A percentile compares a stretch with the other conserved stretches of the same genome.
Evolutionary conservation across 2,888 invertebrate genomes (phyloP).

Genomic region (Heliconius charithonia): DNA sequence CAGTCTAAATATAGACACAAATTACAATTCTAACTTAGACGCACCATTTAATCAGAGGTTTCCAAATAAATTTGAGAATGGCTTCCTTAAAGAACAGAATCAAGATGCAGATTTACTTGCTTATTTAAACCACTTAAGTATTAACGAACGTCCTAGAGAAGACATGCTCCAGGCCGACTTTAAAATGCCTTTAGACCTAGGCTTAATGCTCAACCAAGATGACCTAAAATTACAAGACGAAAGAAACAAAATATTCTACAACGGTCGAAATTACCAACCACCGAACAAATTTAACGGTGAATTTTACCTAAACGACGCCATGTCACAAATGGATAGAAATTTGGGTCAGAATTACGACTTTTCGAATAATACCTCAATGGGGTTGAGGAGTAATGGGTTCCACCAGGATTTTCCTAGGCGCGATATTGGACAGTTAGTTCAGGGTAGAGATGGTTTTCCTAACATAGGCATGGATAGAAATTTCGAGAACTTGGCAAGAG

Average conservation of each 20-base stretch:
- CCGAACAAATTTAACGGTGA: constrained; percentile 68
- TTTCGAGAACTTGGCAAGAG: constrained; percentile 63
- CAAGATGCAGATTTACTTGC: constrained; percentile 70
- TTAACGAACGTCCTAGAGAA: constrained; percentile 65
- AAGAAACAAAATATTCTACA: constrained; percentile 68
- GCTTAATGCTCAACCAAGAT: constrained; percentile 65
- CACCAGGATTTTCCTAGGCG: constrained; percentile 67
- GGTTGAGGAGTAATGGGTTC: constrained; percentile 72
- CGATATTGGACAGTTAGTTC: constrained; percentile 65
- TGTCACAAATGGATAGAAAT: constrained; percentile 65
- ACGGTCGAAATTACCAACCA: constrained; percentile 65
- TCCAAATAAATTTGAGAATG: constrained; percentile 64
- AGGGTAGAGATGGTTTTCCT: constrained; percentile 60
- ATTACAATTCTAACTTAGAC: constrained; percentile 66
- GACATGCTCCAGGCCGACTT: constrained; percentile 65
- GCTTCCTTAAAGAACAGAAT: constrained; percentile 62
- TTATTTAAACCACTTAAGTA: constrained; percentile 70
- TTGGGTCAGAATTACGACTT: constrained; percentile 71
- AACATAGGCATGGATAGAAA: constrained; percentile 63
- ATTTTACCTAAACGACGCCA: constrained; percentile 66
- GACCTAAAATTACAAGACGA: constrained; percentile 65
- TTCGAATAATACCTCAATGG: constrained; percentile 57
- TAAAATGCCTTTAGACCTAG: constrained; percentile 69
- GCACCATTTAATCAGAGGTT: constrained; percentile 63
- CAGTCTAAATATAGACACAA: constrained; percentile 74